Base-by-base conservation (phyloP, 1,140 invertebrate genomes). In the Scaptodrosophila lebanonensis region DNA sequence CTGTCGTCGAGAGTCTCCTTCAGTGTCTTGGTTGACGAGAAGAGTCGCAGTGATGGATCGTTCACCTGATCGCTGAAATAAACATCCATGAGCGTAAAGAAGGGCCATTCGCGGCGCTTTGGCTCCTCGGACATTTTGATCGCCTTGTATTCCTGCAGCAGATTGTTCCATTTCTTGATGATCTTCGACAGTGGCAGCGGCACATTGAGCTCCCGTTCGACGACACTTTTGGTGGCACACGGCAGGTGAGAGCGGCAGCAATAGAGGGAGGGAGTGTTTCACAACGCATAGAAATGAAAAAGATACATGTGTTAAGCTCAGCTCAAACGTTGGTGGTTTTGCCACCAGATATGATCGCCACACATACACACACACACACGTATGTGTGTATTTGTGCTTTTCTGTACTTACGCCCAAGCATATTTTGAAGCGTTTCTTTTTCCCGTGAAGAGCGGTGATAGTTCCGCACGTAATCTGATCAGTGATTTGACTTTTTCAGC, bases 91-190 rank as follows among this genome's bases (percentile, higher is more conserved):
- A 87, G 53, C 17, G 79, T 87, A 60, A 87, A 87, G 47, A 87
- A 87, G 3, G 86, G 86, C 86, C 86, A 87, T 39, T 87, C 86
- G n/a, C 86, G 84, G 0, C 86, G 62, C 69, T 87, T 87, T 1
- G 86, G 86, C 66, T 87, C 86, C 61, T 87, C 86, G 44, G 86
- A 86, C 72, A 87, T 83, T 65, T 87, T 87, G 45, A 87, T 87
- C 11, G 86, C 86, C 67, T 87, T 87, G 69, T 87, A 87, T 64
- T 87, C 86, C 66, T 87, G 86, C 52, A 87, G 63, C 38, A 87
- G 65, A 71, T 87, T 87, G 63, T 87, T 87, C 86, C 86, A 87
- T 67, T 87, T 87, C 63, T 87, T 87, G 52, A 87, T 87, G 49
- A 87, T 87, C 64, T 87, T 87, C n/a, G 86, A 87, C 35, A 87